phyloP scores from a whole-genome alignment of 2,113 vertebrate genomes.

The Andinoacara biseriatus region DNA sequence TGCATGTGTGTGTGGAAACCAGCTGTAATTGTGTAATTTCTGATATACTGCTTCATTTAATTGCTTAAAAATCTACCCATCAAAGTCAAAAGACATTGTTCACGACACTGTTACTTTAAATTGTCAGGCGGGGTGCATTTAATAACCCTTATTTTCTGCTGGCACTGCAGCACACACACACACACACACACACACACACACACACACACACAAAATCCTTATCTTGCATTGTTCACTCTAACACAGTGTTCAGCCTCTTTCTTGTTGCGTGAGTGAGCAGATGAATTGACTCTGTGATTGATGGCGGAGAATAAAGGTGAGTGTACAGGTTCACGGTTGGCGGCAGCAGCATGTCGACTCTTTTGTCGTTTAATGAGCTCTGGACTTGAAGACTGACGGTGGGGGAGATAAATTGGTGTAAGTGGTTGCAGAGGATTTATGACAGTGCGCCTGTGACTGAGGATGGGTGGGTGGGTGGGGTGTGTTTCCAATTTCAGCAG shows the following conservation, averaged over 20 bases:
- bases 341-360: not conserved
- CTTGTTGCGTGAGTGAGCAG: constrained; percentile 6
- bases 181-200: constrained; percentile 1
- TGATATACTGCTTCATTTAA: not conserved
- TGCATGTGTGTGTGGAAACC: not conserved
- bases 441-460: constrained; percentile 5
- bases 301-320: constrained; percentile 46
- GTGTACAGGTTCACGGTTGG: constrained; percentile 24
- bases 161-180: not conserved
- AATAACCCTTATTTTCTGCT: not conserved
- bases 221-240: constrained; percentile 2
- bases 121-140: not conserved
- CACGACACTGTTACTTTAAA: constrained; percentile 2
- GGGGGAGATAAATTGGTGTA: constrained; percentile 40
- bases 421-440: constrained; percentile 62
- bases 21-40: not conserved
- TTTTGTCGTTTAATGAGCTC: constrained; percentile 55
- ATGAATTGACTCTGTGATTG: constrained; percentile 36
- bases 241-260: not conserved
- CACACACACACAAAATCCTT: not conserved
- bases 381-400: constrained; percentile 18
- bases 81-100: not conserved
- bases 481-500: constrained; percentile 65
- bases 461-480: not conserved
- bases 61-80: not conserved